A percentile compares a stretch with the other conserved stretches of the same genome.
These are phyloP conservation scores for Ormyrus rosae DNA, from an alignment of 2,888 invertebrate genomes.

Conservation along the genomic window DNA sequence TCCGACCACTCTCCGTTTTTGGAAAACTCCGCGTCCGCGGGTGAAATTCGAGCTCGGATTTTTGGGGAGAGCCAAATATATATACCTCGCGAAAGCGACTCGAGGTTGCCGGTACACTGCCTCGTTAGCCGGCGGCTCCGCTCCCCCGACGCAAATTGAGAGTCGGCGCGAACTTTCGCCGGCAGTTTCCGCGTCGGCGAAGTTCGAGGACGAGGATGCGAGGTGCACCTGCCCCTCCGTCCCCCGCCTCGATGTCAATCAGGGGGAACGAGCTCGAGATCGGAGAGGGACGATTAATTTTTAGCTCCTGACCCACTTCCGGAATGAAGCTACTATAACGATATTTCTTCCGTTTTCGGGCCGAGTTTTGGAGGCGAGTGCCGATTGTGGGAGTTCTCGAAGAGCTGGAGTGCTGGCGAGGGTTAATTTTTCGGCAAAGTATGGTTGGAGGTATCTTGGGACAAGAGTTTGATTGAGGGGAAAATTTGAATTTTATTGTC, in stretches of 20 bases:
- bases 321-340: background rate
- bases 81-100: background rate
- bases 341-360: background rate
- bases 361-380: background rate
- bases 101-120: background rate
- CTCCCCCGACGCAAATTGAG: conserved; percentile 23
- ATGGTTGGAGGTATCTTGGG: conserved; percentile 9
- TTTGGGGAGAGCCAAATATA: background rate
- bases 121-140: conserved; percentile 27
- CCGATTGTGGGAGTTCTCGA: background rate
- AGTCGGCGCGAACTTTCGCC: conserved; percentile 22
- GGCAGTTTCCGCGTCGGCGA: background rate
- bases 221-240: background rate
- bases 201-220: background rate
- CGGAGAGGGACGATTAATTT: conserved; percentile 33
- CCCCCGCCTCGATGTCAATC: background rate
- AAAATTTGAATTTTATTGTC: background rate
- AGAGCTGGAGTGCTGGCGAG: conserved; percentile 8
- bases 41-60: too few species aligned
- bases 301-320: conserved; percentile 35
- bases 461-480: background rate
- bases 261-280: conserved; percentile 6
- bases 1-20: background rate
- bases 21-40: too few species aligned
- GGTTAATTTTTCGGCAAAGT: conserved; percentile 13